Evolutionary conservation across 2,888 invertebrate species (phyloP).

Genomic region (Chrysolina oricalcia): DNA sequence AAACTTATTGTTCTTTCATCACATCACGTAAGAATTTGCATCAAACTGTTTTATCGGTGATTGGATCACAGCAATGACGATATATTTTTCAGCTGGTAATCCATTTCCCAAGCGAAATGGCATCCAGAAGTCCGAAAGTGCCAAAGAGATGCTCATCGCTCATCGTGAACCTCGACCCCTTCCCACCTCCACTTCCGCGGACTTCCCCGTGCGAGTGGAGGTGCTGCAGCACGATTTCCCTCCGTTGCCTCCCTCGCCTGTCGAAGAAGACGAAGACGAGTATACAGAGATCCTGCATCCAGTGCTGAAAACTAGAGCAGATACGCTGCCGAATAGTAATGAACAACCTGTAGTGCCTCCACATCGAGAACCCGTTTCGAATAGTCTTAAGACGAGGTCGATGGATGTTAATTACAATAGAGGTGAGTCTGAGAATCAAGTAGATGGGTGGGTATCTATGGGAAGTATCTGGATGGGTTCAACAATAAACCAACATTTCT

Average conservation of each 20-base stretch:
- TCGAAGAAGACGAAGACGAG: slow-evolving; percentile 85
- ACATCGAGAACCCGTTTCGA: slow-evolving; percentile 77
- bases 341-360: slow-evolving; percentile 84
- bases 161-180: slow-evolving; percentile 70
- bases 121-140: slow-evolving; percentile 84
- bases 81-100: slow-evolving; percentile 65
- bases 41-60: not conserved
- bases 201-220: slow-evolving; percentile 71
- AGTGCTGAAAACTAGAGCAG: slow-evolving; percentile 73
- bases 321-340: slow-evolving; percentile 73
- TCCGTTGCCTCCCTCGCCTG: slow-evolving; percentile 88
- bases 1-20: too few relatives aligned
- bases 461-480: too few relatives aligned
- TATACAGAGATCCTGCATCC: slow-evolving; percentile 80
- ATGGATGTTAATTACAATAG: slow-evolving; percentile 86
- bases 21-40: too few relatives aligned
- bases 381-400: slow-evolving; percentile 87
- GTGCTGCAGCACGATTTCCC: slow-evolving; percentile 83
- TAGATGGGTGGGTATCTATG: too few relatives aligned
- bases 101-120: slow-evolving; percentile 76
- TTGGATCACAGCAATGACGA: not conserved
- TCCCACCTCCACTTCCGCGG: slow-evolving; percentile 72
- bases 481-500: too few relatives aligned
- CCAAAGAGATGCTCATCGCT: slow-evolving; percentile 80
- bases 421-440: slow-evolving; percentile 52